Percentiles rank a stretch among this genome's conserved stretches.
Evolutionary conservation across 2,113 vertebrate species (phyloP).

Genomic region (Arizona elegans): DNA sequence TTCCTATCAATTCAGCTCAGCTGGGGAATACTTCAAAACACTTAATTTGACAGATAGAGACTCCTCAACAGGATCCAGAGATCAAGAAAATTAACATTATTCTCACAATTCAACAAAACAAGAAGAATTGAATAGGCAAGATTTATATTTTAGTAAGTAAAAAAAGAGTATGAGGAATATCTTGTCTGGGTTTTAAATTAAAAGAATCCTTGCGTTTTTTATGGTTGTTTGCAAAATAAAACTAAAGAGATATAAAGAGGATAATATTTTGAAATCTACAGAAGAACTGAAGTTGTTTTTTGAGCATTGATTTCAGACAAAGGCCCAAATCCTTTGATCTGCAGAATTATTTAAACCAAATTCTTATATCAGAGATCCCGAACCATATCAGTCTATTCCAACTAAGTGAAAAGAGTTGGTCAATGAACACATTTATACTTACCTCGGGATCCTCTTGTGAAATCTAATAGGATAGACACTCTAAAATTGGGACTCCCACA

Average conservation of each 20-base stretch:
- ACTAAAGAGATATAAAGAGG: not conserved
- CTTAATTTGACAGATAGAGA: not conserved
- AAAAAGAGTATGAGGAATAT: not conserved
- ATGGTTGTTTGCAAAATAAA: not conserved
- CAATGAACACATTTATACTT: rapidly evolving
- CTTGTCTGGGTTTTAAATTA: not conserved
- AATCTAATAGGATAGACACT: constrained; percentile 90
- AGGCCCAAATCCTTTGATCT: not conserved
- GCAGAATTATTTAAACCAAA: not conserved
- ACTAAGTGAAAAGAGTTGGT: not conserved
- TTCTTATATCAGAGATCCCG: not conserved
- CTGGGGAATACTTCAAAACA: not conserved
- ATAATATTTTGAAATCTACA: not conserved
- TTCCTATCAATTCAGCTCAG: not conserved
- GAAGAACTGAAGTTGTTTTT: not conserved
- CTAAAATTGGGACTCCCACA: constrained; percentile 68
- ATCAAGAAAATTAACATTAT: not conserved
- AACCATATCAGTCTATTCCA: not conserved
- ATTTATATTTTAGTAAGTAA: not conserved
- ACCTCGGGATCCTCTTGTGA: constrained; percentile 93
- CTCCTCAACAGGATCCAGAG: not conserved
- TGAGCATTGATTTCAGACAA: not conserved
- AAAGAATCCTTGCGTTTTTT: not conserved
- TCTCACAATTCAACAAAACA: not conserved
- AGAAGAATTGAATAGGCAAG: not conserved